Percentiles rank a stretch among this genome's conserved stretches.
Conservation (phyloP, 2,888 invertebrate species). For the Sipunculus nudus region DNA sequence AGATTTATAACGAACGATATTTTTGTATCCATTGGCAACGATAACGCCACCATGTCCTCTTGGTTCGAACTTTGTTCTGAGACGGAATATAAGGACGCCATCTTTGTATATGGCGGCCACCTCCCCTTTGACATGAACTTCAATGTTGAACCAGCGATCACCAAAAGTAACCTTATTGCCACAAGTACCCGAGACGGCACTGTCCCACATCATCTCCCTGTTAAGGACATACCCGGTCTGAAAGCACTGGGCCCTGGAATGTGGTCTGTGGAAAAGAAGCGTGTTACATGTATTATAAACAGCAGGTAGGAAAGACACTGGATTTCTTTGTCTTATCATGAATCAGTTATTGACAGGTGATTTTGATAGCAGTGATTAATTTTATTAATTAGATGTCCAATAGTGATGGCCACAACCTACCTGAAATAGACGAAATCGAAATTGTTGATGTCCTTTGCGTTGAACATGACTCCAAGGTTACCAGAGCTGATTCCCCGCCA, state of each 20-base stretch:
- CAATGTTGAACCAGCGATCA: not conserved
- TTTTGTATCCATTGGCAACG: not conserved
- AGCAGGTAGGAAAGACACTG: no score
- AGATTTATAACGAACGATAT: not conserved
- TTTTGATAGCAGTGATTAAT: no score
- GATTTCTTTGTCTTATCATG: no score
- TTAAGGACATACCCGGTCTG: no score
- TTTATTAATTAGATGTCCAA: no score
- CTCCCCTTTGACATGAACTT: not conserved
- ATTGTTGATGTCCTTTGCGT: not conserved
- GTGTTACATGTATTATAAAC: no score
- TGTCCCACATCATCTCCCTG: no score
- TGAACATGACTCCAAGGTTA: not conserved
- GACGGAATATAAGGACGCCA: not conserved
- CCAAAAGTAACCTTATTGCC: not conserved
- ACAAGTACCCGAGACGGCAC: no score
- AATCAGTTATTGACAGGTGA: no score
- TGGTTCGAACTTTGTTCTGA: not conserved
- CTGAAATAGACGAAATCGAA: constrained; percentile 5
- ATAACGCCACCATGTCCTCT: not conserved
- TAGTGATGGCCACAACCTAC: no score
- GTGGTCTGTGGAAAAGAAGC: no score
- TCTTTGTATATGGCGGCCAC: not conserved
- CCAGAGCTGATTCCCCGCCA: not conserved
- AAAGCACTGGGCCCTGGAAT: no score